Evolutionary conservation across 2,888 invertebrate species (phyloP), one percentile per base, ranked within the genome.

Genomic region (Xanthostigma xanthostigma): DNA sequence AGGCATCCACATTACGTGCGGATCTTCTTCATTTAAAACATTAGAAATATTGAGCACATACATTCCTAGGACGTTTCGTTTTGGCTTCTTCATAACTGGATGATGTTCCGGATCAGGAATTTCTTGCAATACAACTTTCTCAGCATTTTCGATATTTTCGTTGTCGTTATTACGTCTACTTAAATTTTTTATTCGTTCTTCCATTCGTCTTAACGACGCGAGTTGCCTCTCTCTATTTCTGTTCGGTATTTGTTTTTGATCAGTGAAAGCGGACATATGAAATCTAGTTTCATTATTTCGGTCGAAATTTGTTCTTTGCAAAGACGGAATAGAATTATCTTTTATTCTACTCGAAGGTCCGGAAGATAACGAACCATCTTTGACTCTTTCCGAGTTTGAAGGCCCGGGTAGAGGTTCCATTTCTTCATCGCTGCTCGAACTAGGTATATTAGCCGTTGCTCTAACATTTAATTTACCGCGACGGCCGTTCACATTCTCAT

Each of bases 41-140:
- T 79, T 75, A 17, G 83, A 78, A 55, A 93, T 83, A 67, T 94
- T 92, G 56, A 93, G 72, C 11, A 90, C 85, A 69, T 89, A 92
- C 68, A 93, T 75, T 17, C 84, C 82, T 61, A 92, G 74, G 17
- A 82, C 79, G 58, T 84, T 83, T 53, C 77, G 71, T 61, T 74
- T 72, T 13, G 74, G 65, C 59, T 78, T 79, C 57, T 79, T 81
- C 51, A 76, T 76, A 36, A 64, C 63, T 33, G 60, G 60, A 27
- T 48, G 48, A 12, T 41, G 45, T 39, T 46, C 49, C 11, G 48
- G 50, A 36, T 49, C 50, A 33, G 37, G 43, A 42, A 17, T 44
- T 38, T 41, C 12, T 45, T 46, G 50, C 17, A 48, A 43, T 36
- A 49, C 64, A 38, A 60, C 61, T 40, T 51, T 50, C 48, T 68